Percentiles rank a stretch among this genome's conserved stretches.
Evolutionary conservation across 2,888 invertebrate genomes (phyloP).

Genomic region (Plagodis pulveraria): DNA sequence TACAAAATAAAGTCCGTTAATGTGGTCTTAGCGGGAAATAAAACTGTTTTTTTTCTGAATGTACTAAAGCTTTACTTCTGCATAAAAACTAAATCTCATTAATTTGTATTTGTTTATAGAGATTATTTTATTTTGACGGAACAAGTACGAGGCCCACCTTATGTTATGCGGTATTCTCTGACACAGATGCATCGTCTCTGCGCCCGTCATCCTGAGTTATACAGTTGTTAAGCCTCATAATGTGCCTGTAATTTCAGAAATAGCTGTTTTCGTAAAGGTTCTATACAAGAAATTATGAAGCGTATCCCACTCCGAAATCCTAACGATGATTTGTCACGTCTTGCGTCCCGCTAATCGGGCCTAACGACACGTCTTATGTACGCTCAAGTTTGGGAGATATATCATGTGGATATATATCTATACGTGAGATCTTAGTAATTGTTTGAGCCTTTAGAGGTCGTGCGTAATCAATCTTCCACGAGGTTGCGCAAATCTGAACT

Average conservation of each 20-base stretch:
- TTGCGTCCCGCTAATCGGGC: conserved; percentile 33
- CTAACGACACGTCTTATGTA: conserved; percentile 34
- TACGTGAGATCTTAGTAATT: conserved; percentile 31
- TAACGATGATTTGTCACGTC: conserved; percentile 36
- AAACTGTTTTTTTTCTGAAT: background rate
- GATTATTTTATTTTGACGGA: too few species aligned
- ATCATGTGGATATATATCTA: conserved; percentile 1
- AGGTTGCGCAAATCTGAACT: conserved; percentile 28
- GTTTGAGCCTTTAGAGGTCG: conserved; percentile 22
- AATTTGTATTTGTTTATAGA: too few species aligned
- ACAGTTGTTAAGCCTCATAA: too few species aligned
- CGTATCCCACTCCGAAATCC: conserved; percentile 25
- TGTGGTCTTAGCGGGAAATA: background rate
- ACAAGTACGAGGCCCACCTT: too few species aligned
- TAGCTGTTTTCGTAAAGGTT: background rate
- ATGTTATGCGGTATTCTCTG: too few species aligned
- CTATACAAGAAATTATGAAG: background rate
- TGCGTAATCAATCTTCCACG: conserved; percentile 32
- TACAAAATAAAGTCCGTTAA: conserved; percentile 1
- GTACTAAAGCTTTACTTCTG: too few species aligned
- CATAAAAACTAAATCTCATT: too few species aligned
- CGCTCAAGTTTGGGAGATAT: conserved; percentile 13
- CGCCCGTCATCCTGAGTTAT: too few species aligned
- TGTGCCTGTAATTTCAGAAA: too few species aligned
- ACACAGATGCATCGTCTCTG: too few species aligned